These are phyloP conservation scores for Hycleus cichorii DNA, from an alignment of 1,140 invertebrate species.

Conservation along the genomic window DNA sequence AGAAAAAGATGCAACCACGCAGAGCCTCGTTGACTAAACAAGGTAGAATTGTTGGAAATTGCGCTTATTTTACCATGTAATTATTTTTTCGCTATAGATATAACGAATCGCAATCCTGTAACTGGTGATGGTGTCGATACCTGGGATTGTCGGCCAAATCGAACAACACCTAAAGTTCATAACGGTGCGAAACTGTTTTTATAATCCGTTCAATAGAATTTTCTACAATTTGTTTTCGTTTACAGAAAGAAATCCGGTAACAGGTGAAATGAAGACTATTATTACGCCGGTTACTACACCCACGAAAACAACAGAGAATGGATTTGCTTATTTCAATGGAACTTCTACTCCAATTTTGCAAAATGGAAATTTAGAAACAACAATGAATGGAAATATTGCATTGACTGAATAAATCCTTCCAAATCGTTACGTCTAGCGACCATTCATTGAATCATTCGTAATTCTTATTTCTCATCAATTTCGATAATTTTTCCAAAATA, in stretches of 20 bases:
- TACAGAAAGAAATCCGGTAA: slow-evolving; percentile 39
- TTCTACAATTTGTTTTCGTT: slow-evolving; percentile 9
- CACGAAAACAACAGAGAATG: slow-evolving; percentile 30
- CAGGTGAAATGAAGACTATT: slow-evolving; percentile 37
- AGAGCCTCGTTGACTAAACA: slow-evolving; percentile 32
- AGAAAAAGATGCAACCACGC: slow-evolving; percentile 23
- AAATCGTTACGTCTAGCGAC: not conserved
- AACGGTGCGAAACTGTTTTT: slow-evolving; percentile 21
- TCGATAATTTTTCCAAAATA: not conserved
- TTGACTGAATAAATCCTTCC: slow-evolving; percentile 4
- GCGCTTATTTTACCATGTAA: not conserved
- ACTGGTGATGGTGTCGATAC: slow-evolving; percentile 49
- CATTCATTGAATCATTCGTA: not conserved
- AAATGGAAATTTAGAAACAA: slow-evolving; percentile 13
- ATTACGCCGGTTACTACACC: slow-evolving; percentile 31
- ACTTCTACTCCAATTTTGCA: slow-evolving; percentile 9
- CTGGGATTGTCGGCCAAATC: slow-evolving; percentile 29
- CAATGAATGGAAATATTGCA: slow-evolving; percentile 15
- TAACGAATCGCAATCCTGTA: slow-evolving; percentile 46
- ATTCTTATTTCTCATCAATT: not conserved
- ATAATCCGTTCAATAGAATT: not conserved
- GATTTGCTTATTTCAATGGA: slow-evolving; percentile 23
- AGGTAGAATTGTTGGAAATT: slow-evolving; percentile 19
- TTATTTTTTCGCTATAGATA: slow-evolving; percentile 29
- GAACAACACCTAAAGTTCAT: slow-evolving; percentile 23